A percentile compares a stretch with the other conserved stretches of the same genome.
phyloP scores from a whole-genome alignment of 2,888 invertebrate genomes.

The Drosophila borealis region DNA sequence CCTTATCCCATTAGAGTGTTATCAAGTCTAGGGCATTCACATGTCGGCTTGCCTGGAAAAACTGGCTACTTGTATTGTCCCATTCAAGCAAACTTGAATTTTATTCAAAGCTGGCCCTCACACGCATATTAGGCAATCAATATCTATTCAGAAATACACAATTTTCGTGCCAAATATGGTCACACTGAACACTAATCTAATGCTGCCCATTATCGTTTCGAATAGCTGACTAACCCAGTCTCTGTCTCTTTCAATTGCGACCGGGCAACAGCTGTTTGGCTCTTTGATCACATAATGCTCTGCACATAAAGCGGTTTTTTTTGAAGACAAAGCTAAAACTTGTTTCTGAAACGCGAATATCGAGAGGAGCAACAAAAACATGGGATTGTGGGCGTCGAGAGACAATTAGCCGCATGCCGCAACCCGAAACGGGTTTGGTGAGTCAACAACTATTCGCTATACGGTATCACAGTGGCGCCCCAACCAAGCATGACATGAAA shows the following conservation, averaged over 20 bases:
- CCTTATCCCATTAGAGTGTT: too few relatives aligned
- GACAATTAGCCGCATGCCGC: constrained; percentile 77
- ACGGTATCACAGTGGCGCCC: constrained; percentile 33
- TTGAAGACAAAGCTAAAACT: constrained; percentile 47
- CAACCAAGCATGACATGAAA: constrained; percentile 17
- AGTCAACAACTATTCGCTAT: constrained; percentile 55
- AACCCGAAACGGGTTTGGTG: constrained; percentile 70
- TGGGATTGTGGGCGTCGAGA: constrained; percentile 68
- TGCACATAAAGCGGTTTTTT: constrained; percentile 48
- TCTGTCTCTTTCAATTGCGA: background rate
- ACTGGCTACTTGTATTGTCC: constrained; percentile 7
- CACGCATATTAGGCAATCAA: constrained; percentile 31
- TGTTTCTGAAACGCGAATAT: constrained; percentile 45
- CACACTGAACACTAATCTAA: constrained; percentile 35
- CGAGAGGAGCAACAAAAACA: constrained; percentile 37
- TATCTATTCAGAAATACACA: constrained; percentile 36
- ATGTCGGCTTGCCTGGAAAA: background rate
- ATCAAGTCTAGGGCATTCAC: background rate
- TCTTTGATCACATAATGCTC: constrained; percentile 40
- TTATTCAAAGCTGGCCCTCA: constrained; percentile 22
- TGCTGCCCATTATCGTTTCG: constrained; percentile 27
- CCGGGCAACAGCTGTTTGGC: constrained; percentile 45
- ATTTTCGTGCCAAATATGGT: constrained; percentile 53
- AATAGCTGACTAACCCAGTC: constrained; percentile 18
- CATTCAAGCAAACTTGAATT: constrained; percentile 26